A percentile compares a stretch with the other conserved stretches of the same genome.
Conservation (phyloP, 2,113 vertebrate genomes). For the Brachyhypopomus gauderio region DNA sequence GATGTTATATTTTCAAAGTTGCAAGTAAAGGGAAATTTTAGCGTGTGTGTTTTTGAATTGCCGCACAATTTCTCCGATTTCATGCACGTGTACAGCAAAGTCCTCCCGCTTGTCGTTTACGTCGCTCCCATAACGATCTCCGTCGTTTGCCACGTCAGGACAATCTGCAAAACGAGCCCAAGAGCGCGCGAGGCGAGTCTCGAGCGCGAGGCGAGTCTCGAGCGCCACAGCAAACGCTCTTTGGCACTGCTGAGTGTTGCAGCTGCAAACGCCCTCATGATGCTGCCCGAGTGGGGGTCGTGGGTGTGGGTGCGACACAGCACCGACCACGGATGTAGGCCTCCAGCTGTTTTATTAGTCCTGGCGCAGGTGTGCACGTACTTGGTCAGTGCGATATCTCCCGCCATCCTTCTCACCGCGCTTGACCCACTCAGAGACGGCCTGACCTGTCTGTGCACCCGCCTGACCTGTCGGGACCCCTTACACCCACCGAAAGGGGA, state of each 20-base stretch:
- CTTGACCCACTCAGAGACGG: constrained; percentile 75
- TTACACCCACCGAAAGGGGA: background rate
- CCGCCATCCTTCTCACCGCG: constrained; percentile 70
- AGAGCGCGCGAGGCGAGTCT: constrained; percentile 50
- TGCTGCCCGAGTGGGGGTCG: constrained; percentile 76
- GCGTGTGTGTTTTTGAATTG: constrained; percentile 65
- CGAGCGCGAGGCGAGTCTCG: constrained; percentile 37
- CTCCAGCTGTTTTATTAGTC: constrained; percentile 67
- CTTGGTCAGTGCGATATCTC: constrained; percentile 70
- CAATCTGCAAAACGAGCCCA: constrained; percentile 66
- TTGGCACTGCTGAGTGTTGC: constrained; percentile 71
- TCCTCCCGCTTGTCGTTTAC: constrained; percentile 70
- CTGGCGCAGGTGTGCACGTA: constrained; percentile 72
- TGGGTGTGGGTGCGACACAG: constrained; percentile 75
- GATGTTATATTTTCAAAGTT: constrained; percentile 72
- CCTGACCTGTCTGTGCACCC: constrained; percentile 59
- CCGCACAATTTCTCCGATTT: constrained; percentile 70
- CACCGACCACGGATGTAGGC: constrained; percentile 55
- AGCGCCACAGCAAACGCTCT: constrained; percentile 63
- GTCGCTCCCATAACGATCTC: constrained; percentile 69
- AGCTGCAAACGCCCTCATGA: constrained; percentile 70
- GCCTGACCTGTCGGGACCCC: constrained; percentile 57
- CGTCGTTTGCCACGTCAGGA: constrained; percentile 68
- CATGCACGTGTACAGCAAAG: constrained; percentile 75
- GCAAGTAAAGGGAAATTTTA: constrained; percentile 45